Conservation (phyloP, 2,888 invertebrate species). For the Drosophila paranaensis region DNA sequence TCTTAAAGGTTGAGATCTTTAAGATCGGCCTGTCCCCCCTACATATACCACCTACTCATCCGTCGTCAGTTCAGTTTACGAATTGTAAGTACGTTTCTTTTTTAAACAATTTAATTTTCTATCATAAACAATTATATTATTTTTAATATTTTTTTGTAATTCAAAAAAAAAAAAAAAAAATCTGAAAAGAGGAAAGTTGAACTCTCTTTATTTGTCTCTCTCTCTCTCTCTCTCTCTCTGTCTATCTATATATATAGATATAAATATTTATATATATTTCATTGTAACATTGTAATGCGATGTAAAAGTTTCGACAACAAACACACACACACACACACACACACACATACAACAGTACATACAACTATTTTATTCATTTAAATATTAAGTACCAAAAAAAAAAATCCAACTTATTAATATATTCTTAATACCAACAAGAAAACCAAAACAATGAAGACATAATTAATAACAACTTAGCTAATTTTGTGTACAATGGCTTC, state of each 20-base stretch:
- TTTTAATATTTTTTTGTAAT: slow-evolving; percentile 31
- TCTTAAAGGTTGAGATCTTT: slow-evolving; percentile 48
- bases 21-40: slow-evolving; percentile 41
- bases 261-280: slow-evolving; percentile 40
- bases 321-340: slow-evolving; percentile 18
- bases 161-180: slow-evolving; percentile 26
- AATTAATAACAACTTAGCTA: slow-evolving; percentile 76
- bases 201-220: slow-evolving; percentile 46
- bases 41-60: slow-evolving; percentile 52
- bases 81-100: slow-evolving; percentile 83
- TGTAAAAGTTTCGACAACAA: slow-evolving; percentile 70
- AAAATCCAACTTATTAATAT: slow-evolving; percentile 68
- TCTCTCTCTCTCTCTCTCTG: slow-evolving; percentile 27
- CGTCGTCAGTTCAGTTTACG: slow-evolving; percentile 78
- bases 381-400: slow-evolving; percentile 64
- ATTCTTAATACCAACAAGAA: slow-evolving; percentile 54
- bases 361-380: slow-evolving; percentile 63
- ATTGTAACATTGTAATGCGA: slow-evolving; percentile 82
- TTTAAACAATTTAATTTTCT: slow-evolving; percentile 65
- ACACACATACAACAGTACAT: slow-evolving; percentile 36
- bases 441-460: slow-evolving; percentile 52
- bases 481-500: slow-evolving; percentile 80
- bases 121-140: slow-evolving; percentile 41
- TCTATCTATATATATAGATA: slow-evolving; percentile 16
- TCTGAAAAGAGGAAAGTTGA: slow-evolving; percentile 49